Evolutionary conservation across 2,113 vertebrate genomes (phyloP), one percentile per base, ranked within the genome.

Genomic region (Mungos mungo): DNA sequence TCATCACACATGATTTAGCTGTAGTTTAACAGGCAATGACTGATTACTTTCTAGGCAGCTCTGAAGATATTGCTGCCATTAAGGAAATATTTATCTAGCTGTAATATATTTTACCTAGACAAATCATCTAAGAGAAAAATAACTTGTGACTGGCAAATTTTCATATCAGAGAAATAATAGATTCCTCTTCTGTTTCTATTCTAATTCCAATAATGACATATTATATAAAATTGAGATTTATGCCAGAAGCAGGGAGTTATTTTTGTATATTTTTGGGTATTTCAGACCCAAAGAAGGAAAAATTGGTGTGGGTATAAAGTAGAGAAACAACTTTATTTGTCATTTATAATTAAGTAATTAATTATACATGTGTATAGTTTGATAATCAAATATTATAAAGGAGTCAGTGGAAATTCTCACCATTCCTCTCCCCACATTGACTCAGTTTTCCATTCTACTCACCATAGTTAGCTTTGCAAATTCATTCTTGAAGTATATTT

Each of bases 51-150:
- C 47, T 41, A 88, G 71, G 35, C 3, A 77, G 80, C 15, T 83
- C 77, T 88, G 50, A 77, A 90, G n/a, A n/a, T 84, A 35, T 57
- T 77, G 12, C 45, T 95, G 77, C 33, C 18, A 79, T 41, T 19
- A 35, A 80, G n/a, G 45, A 93, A 80, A 50, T 96, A 80, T 93
- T 96, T 91, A 74, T 54, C 29, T 79, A 57, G 14, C 45, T 95
- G n/a, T 19, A 84, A 77, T 82, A 27, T 93, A 63, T 88, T 95
- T 93, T 80, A 68, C 38, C 47, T 72, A 89, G 54, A 84, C 8
- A 85, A 94, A 76, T 85, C 88, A 52, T 63, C 66, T 76, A 29
- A 16, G 29, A 88, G 90, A 88, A 90, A 90, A 90, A 47, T 93
- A 71, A 92, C 65, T 47, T 14, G 82, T 82, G 52, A 54, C 10